Evolutionary conservation across 2,113 vertebrate species (phyloP).

Genomic region (Lasiurus borealis): DNA sequence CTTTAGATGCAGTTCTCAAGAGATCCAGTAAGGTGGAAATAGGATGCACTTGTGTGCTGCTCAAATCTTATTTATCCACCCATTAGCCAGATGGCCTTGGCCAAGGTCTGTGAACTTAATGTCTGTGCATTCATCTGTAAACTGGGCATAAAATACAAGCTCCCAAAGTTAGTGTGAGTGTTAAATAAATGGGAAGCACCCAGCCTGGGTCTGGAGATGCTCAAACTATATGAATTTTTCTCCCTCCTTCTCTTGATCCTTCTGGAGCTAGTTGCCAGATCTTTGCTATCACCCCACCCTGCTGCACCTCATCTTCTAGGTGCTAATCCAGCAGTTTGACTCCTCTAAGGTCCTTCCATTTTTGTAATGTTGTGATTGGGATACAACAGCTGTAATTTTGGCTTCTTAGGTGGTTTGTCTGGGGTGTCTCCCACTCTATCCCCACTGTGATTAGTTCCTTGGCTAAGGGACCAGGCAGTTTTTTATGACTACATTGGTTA

Average conservation of each 20-base stretch:
- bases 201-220: not conserved
- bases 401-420: not conserved
- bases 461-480: not conserved
- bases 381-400: not conserved
- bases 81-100: not conserved
- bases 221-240: not conserved
- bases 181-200: not conserved
- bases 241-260: not conserved
- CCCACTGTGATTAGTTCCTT: not conserved
- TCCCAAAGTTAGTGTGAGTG: not conserved
- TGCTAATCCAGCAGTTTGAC: no score
- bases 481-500: not conserved
- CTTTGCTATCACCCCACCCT: no score
- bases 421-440: not conserved
- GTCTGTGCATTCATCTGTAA: not conserved
- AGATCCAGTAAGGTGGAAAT: no score
- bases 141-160: no score
- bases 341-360: not conserved
- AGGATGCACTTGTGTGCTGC: not conserved
- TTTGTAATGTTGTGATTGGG: not conserved
- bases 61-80: not conserved
- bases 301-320: fast-evolving
- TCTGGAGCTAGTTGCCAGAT: not conserved
- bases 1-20: not conserved
- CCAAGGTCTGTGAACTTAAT: not conserved